Base-by-base conservation (phyloP, 2,888 invertebrate species). In the Diachrysia chrysitis region DNA sequence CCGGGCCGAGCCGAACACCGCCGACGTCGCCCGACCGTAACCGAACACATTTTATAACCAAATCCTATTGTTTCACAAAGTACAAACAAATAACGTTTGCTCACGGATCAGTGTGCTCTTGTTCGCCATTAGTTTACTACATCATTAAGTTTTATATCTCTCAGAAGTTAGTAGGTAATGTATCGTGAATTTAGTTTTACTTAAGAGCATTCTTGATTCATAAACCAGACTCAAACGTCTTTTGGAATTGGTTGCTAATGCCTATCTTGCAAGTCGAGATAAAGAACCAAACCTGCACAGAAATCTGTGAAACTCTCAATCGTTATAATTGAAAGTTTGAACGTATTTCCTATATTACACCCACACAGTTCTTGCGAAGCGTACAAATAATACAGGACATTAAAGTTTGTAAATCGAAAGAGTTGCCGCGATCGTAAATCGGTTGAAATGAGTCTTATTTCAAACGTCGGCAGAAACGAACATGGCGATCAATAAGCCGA, bases 401-500 rank as follows among this genome's bases (percentile, higher is more conserved):
- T 66, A 69, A 42, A 58, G 54, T 66, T 60, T 59, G 65, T 72
- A 63, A 72, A 73, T 66, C 63, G 62, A 65, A 76, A 76, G 77
- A 72, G 65, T 69, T 63, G 62, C 73, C 35, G 64, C 68, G 73
- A 68, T 69, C 76, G 75, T 83, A 83, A 83, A 83, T 83, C 80
- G 82, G 64, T 69, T 64, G 73, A 71, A 81, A 73, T 75, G 78
- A 79, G 72, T 74, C 76, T 83, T 83, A 81, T 79, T 82, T 83
- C 80, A 85, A 83, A 81, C 67, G 78, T 83, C 79, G 78, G 78
- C 79, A 73, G 77, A 67, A 71, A 82, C 71, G 80, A 84, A 84
- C 83, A 83, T 61, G 84, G 81, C 73, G 73, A 84, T 84, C 83
- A 84, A 86, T 87, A 87, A 83, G 69, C 54, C 56, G 67, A 63